Evolutionary conservation across 2,888 invertebrate species (phyloP).

Genomic region (Lasioglossum villosulum): DNA sequence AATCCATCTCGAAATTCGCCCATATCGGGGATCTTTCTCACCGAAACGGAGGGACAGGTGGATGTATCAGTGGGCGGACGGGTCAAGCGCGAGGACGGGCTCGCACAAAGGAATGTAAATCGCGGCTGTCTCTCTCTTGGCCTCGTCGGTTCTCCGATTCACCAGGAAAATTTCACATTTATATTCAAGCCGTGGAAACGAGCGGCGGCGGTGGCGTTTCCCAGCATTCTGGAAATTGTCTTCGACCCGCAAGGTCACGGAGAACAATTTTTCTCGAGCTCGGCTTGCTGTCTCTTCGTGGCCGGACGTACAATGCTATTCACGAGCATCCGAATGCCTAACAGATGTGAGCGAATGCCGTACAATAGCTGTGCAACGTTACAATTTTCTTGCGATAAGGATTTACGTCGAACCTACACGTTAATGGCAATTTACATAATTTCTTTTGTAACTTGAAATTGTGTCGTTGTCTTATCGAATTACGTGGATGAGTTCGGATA

Average conservation of each 20-base stretch:
- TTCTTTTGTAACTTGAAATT: too few relatives aligned
- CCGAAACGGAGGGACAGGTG: constrained; percentile 23
- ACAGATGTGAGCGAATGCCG: not conserved
- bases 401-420: too few relatives aligned
- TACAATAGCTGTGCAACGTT: not conserved
- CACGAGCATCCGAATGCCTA: not conserved
- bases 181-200: constrained; percentile 60
- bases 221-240: constrained; percentile 55
- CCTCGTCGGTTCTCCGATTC: constrained; percentile 7
- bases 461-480: too few relatives aligned
- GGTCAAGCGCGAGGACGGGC: constrained; percentile 12
- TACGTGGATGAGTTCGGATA: not conserved
- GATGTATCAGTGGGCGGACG: not conserved
- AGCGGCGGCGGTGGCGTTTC: constrained; percentile 15
- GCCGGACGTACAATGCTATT: not conserved
- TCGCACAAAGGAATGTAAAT: constrained; percentile 69
- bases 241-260: constrained; percentile 56
- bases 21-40: constrained; percentile 52
- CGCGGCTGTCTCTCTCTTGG: constrained; percentile 19
- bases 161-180: constrained; percentile 66
- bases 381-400: too few relatives aligned
- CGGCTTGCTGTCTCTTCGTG: not conserved
- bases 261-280: constrained; percentile 32
- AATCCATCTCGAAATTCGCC: constrained; percentile 44
- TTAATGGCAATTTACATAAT: too few relatives aligned